Evolutionary conservation across 2,797 vertebrate genomes (phyloP).

Genomic region (Pseudochirops cupreus): DNA sequence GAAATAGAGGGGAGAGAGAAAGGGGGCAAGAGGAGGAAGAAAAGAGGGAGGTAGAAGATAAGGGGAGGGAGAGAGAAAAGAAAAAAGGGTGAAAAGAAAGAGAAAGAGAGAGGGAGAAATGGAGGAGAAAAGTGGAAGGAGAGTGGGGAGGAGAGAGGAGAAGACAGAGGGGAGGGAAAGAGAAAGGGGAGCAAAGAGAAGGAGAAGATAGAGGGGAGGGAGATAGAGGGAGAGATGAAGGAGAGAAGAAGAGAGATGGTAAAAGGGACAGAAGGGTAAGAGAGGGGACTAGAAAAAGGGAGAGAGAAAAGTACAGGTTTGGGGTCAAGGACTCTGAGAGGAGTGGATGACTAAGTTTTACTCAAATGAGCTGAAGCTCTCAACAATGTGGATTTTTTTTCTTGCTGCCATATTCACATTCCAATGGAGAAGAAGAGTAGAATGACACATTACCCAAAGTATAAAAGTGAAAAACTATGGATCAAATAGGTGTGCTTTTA

Average conservation of each 20-base stretch:
- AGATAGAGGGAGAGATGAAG: neutral
- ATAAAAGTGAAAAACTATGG: conserved; percentile 37
- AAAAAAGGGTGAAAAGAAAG: neutral
- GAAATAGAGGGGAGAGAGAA: no score
- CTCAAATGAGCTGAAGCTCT: neutral
- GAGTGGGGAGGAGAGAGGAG: neutral
- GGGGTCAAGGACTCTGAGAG: neutral
- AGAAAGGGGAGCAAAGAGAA: neutral
- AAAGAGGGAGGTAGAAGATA: neutral
- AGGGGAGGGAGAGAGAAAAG: neutral
- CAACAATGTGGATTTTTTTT: neutral
- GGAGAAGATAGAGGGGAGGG: neutral
- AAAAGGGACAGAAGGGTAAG: neutral
- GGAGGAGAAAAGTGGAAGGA: no score
- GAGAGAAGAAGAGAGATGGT: no score
- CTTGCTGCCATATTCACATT: neutral
- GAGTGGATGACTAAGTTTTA: neutral
- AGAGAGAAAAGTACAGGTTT: neutral
- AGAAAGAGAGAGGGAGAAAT: neutral
- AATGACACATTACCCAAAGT: conserved; percentile 14
- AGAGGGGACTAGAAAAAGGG: neutral
- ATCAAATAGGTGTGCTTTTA: neutral
- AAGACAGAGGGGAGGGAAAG: neutral
- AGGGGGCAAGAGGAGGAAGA: neutral
- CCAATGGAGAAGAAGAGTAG: neutral